Conservation (phyloP, 2,797 vertebrate species). For the Tamandua tetradactyla region DNA sequence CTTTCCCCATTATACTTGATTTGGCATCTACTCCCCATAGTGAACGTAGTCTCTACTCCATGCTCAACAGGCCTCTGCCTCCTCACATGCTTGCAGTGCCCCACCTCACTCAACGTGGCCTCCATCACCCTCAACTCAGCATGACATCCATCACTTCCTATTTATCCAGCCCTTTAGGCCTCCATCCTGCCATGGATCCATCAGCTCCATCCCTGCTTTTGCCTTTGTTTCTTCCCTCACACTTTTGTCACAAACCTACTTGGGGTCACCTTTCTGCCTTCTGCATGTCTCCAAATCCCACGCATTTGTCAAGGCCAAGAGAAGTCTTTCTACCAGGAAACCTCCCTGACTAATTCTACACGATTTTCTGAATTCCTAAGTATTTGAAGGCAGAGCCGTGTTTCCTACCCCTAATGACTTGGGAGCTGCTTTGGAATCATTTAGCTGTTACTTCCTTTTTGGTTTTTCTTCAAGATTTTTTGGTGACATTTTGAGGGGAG, state of each 20-base stretch:
- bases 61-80: not conserved
- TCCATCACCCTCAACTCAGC: not conserved
- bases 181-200: accelerated
- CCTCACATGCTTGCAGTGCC: no score
- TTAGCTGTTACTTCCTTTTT: accelerated
- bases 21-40: not conserved
- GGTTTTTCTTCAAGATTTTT: not conserved
- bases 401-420: not conserved
- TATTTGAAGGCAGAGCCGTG: not conserved
- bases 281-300: not conserved
- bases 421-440: no score
- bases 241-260: not conserved
- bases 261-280: not conserved
- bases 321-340: no score
- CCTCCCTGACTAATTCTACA: accelerated
- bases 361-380: not conserved
- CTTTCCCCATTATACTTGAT: not conserved
- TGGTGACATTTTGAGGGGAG: not conserved
- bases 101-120: not conserved
- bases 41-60: not conserved
- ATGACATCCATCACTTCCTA: no score
- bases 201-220: not conserved
- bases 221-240: not conserved
- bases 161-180: not conserved
- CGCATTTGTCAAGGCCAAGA: accelerated